Conservation (phyloP, 2,888 invertebrate species). For the Actias luna region DNA sequence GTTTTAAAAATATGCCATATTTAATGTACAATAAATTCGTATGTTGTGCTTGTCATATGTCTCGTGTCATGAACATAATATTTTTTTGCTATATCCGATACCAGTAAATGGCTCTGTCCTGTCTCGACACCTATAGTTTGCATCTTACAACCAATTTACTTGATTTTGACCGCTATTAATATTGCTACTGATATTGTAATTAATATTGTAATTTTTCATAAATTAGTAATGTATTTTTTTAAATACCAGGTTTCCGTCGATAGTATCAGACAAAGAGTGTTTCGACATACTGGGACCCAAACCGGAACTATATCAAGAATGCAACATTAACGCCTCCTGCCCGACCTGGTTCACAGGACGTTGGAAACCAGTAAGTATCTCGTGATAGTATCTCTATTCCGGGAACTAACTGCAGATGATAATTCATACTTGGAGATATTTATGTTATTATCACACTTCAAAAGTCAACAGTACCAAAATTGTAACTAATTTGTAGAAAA, state of each 20-base stretch:
- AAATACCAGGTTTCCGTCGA: conserved; percentile 77
- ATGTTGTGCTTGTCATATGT: too few species aligned
- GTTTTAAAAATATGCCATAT: too few species aligned
- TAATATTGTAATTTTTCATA: too few species aligned
- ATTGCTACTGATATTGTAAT: too few species aligned
- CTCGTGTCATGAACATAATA: too few species aligned
- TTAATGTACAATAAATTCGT: too few species aligned
- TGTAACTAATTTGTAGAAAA: background rate
- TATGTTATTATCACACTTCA: background rate
- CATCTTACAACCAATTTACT: too few species aligned
- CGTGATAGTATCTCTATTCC: background rate
- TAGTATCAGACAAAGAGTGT: conserved; percentile 90
- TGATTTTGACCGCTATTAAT: too few species aligned
- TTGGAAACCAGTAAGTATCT: conserved; percentile 91
- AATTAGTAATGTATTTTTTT: background rate
- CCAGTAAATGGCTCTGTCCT: too few species aligned
- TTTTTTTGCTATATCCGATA: too few species aligned
- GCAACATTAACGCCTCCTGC: conserved; percentile 89
- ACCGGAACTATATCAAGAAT: conserved; percentile 85
- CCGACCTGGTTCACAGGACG: conserved; percentile 93
- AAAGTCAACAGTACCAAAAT: background rate
- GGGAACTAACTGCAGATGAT: background rate
- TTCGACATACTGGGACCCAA: conserved; percentile 85
- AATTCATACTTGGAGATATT: too few species aligned
- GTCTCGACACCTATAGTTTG: too few species aligned